These are phyloP conservation scores for Papilio xuthus DNA, from an alignment of 1,140 invertebrate species.

Conservation along the genomic window DNA sequence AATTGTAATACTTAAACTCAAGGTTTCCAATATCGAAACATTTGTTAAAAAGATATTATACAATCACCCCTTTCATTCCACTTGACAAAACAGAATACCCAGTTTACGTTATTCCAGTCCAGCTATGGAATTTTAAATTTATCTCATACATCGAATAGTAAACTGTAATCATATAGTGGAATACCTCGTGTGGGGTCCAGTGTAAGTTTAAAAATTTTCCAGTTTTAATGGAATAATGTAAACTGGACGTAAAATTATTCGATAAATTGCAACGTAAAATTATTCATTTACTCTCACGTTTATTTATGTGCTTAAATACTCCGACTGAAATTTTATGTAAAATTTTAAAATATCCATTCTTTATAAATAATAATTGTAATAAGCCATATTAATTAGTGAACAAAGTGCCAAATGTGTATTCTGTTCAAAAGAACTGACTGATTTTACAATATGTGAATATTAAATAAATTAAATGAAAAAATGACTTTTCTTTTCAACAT, in stretches of 20 bases:
- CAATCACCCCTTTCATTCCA: background rate
- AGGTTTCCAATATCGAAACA: background rate
- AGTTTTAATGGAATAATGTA: no score
- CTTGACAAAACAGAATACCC: background rate
- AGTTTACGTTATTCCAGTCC: no score
- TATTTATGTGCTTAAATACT: background rate
- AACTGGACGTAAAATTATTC: background rate
- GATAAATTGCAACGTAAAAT: background rate
- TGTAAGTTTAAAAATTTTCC: no score
- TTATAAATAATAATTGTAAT: conserved; percentile 35
- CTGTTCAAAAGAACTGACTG: conserved; percentile 80
- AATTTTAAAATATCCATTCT: background rate
- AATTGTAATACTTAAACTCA: background rate
- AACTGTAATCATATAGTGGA: no score
- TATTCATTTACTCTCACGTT: background rate
- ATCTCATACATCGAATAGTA: no score
- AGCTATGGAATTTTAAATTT: no score
- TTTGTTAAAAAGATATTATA: background rate
- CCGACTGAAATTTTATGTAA: background rate
- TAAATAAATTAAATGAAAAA: conserved; percentile 55
- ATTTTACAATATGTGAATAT: conserved; percentile 73
- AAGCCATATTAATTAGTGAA: conserved; percentile 79
- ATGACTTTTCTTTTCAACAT: conserved; percentile 11
- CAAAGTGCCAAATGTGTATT: conserved; percentile 81
- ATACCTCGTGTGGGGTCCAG: no score